These are phyloP conservation scores for Pogonophryne albipinna DNA, from an alignment of 2,797 vertebrate species.

Conservation along the genomic window DNA sequence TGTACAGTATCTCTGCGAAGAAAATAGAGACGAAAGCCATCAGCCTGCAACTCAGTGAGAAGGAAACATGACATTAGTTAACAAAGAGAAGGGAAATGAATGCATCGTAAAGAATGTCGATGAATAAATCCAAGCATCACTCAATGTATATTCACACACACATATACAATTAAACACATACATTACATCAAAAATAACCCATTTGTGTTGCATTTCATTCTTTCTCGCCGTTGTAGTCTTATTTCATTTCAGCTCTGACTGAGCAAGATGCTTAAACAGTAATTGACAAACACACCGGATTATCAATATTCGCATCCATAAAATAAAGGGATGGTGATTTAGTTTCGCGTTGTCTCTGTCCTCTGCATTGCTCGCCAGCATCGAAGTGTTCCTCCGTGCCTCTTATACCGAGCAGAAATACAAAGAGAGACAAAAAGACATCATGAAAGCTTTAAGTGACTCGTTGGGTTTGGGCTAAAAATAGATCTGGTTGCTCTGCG, in stretches of 20 bases:
- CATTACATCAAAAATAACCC: neutral
- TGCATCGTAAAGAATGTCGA: neutral
- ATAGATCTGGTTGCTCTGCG: constrained; percentile 64
- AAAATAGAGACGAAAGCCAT: neutral
- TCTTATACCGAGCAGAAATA: constrained; percentile 43
- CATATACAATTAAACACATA: neutral
- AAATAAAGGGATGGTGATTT: neutral
- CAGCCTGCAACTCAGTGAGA: neutral
- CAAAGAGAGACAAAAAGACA: constrained; percentile 70
- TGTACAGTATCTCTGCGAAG: constrained; percentile 10
- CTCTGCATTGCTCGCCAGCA: neutral
- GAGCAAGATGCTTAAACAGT: neutral
- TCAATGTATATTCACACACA: neutral
- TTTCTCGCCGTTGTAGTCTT: neutral
- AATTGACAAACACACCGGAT: constrained; percentile 2
- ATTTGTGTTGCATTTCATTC: neutral
- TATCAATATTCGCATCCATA: neutral
- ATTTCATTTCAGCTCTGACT: neutral
- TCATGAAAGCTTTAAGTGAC: constrained; percentile 70
- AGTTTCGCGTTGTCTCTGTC: neutral
- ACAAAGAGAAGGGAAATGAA: fast-evolving
- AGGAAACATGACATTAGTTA: neutral
- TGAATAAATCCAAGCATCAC: neutral
- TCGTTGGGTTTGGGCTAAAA: constrained; percentile 70
- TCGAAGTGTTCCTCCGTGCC: constrained; percentile 31